Evolutionary conservation across 2,113 vertebrate genomes (phyloP).

Genomic region (Marmota monax): DNA sequence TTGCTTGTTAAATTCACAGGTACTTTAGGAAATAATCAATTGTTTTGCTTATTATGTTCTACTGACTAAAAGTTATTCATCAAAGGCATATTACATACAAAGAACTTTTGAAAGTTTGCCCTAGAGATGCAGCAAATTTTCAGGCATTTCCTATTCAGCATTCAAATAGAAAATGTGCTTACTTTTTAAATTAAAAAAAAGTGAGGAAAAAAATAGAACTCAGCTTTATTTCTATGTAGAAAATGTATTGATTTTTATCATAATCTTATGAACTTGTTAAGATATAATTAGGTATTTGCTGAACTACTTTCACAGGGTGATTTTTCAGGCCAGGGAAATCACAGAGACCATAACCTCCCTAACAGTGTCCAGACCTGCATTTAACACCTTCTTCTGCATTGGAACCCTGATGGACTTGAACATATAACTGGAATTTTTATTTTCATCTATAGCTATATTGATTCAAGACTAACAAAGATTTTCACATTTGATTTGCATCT

Average conservation of each 20-base stretch:
- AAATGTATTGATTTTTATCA: slow-evolving; percentile 65
- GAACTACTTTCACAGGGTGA: background rate
- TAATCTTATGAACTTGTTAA: background rate
- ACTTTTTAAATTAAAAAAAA: slow-evolving; percentile 66
- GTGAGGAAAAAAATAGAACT: slow-evolving; percentile 19
- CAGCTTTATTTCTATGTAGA: slow-evolving; percentile 49
- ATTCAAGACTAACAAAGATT: background rate
- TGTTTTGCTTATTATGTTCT: slow-evolving; percentile 59
- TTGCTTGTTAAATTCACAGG: slow-evolving; percentile 59
- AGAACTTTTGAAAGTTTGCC: slow-evolving; percentile 52
- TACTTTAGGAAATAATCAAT: slow-evolving; percentile 33
- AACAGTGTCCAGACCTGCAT: background rate
- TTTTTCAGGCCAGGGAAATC: background rate
- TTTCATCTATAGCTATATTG: slow-evolving; percentile 2
- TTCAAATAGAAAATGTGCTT: slow-evolving; percentile 65
- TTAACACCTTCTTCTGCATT: slow-evolving; percentile 32
- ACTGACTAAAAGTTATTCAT: slow-evolving; percentile 52
- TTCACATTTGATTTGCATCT: slow-evolving; percentile 30
- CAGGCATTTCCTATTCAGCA: slow-evolving; percentile 40
- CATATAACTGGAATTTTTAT: slow-evolving; percentile 44
- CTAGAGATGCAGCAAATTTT: background rate
- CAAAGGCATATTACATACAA: slow-evolving; percentile 69
- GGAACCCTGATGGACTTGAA: background rate
- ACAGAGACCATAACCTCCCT: background rate
- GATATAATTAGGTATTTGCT: slow-evolving; percentile 28